A percentile compares a stretch with the other conserved stretches of the same genome.
Evolutionary conservation across 2,888 invertebrate species (phyloP).

Genomic region (Rhogogaster chlorosoma): DNA sequence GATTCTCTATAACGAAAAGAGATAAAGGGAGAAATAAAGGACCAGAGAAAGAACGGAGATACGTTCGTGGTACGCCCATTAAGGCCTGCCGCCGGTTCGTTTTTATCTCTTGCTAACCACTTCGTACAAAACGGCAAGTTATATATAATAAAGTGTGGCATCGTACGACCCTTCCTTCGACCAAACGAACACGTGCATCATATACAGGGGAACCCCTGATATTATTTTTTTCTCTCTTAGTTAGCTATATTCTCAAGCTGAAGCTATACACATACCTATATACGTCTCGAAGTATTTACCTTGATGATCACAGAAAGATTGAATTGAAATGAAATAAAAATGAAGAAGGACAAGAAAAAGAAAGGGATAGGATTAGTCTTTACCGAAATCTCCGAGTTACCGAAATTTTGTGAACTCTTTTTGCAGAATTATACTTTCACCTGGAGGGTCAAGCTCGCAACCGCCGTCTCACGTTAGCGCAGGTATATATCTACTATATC

Average conservation of each 20-base stretch:
- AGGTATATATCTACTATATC: background rate
- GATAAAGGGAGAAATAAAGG: constrained; percentile 18
- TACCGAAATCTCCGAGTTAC: background rate
- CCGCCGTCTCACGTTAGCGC: background rate
- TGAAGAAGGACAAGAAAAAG: background rate
- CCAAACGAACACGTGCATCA: constrained; percentile 40
- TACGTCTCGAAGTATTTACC: background rate
- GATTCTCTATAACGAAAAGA: constrained; percentile 23
- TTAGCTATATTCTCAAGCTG: background rate
- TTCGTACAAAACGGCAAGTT: constrained; percentile 49
- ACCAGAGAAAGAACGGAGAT: background rate
- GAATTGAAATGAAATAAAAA: background rate
- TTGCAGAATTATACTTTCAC: background rate
- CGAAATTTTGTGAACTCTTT: background rate
- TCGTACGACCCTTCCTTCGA: constrained; percentile 40
- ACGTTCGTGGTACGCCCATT: constrained; percentile 48
- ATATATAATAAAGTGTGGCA: constrained; percentile 51
- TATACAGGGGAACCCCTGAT: constrained; percentile 1
- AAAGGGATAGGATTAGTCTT: background rate
- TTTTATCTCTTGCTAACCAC: constrained; percentile 51
- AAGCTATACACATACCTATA: background rate
- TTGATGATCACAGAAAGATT: background rate
- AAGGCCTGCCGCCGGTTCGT: constrained; percentile 43
- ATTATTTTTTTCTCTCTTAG: background rate
- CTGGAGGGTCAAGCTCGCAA: background rate